Evolutionary conservation across 2,888 invertebrate species (phyloP).

Genomic region (Rhagonycha fulva): DNA sequence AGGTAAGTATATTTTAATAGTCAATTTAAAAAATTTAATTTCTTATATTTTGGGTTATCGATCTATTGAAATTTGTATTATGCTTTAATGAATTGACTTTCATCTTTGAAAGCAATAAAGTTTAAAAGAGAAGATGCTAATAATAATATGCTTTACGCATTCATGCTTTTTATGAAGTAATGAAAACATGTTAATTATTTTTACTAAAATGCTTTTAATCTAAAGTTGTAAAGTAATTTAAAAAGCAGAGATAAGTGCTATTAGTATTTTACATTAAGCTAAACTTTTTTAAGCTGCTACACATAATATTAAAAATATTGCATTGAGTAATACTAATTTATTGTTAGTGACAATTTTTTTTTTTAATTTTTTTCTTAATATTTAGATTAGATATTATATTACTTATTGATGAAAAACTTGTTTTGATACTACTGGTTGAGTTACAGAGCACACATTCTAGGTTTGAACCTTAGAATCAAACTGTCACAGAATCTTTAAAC

Average conservation of each 20-base stretch:
- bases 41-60: background rate
- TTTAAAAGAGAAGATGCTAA: constrained; percentile 4
- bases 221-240: constrained; percentile 4
- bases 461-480: no score
- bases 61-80: constrained; percentile 2
- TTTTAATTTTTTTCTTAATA: background rate
- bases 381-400: background rate
- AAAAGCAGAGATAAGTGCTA: constrained; percentile 2
- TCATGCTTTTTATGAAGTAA: constrained; percentile 4
- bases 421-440: no score
- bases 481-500: no score
- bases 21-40: background rate
- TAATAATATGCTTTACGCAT: constrained; percentile 3
- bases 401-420: no score
- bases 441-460: no score
- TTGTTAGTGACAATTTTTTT: background rate
- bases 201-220: constrained; percentile 4
- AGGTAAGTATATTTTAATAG: background rate
- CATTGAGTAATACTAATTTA: background rate
- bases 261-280: constrained; percentile 2
- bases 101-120: constrained; percentile 3
- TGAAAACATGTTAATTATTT: constrained; percentile 5
- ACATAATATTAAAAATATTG: background rate
- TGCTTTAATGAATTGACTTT: constrained; percentile 3
- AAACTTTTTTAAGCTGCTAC: background rate